Evolutionary conservation across 2,113 vertebrate genomes (phyloP).

Genomic region (Tupaia tana): DNA sequence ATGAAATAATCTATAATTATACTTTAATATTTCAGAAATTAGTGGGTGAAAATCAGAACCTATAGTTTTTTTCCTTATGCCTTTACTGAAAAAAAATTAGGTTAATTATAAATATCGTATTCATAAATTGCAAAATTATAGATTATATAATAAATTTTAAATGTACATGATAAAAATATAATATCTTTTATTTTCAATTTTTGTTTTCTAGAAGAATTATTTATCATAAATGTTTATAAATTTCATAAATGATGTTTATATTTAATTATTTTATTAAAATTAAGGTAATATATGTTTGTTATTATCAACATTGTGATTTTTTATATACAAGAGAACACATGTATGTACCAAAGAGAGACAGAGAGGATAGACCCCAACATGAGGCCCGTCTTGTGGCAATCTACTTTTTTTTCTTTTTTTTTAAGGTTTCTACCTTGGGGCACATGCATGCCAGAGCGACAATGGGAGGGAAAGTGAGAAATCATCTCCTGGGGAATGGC

Average conservation of each 20-base stretch:
- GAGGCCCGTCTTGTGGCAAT: too few relatives aligned
- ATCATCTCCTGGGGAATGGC: too few relatives aligned
- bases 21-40: neutral
- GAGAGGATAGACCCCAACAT: too few relatives aligned
- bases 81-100: neutral
- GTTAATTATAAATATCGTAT: neutral
- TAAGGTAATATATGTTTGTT: neutral
- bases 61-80: neutral
- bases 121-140: neutral
- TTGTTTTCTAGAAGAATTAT: neutral
- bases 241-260: neutral
- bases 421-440: too few relatives aligned
- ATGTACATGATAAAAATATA: neutral
- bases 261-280: neutral
- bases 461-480: too few relatives aligned
- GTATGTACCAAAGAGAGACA: too few relatives aligned
- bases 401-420: too few relatives aligned
- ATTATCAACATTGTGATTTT: neutral
- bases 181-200: neutral
- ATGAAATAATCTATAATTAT: neutral
- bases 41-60: neutral
- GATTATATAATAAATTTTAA: neutral
- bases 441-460: too few relatives aligned
- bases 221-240: neutral
- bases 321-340: too few relatives aligned